Base-by-base conservation (phyloP, 2,113 vertebrate genomes). In the Syngnathus scovelli region DNA sequence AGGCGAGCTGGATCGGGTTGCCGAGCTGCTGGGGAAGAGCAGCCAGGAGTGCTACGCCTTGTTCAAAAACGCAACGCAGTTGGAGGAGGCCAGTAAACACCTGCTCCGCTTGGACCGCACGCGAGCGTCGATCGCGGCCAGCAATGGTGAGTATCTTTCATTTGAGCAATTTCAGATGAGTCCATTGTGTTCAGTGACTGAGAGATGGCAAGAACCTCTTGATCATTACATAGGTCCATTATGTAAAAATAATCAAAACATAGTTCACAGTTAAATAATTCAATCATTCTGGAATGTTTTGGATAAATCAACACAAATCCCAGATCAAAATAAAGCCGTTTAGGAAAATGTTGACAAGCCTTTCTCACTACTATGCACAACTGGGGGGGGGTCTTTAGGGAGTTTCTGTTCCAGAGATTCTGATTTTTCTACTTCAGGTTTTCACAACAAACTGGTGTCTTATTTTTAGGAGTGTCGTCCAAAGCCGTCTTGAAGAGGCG, bases 31-130 rank as follows among this genome's bases (percentile, higher is more conserved):
- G 19, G 78, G 66, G 62, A 61, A 33, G 36, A 77, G 51, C 67
- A 80, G 44, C n/a, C 59, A 85, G 69, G 87, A 87, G 19, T 82
- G 67, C 72, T 75, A 67, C 49, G 56, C 15, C 1, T 74, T 89
- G n/a, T 70, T 77, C 43, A 69, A 80, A 68, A 80, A 83, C 21
- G 41, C 84, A 54, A 67, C 64, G 4, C 64, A 75, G 52, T 67
- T 90, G 59, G 87, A 87, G 68, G 83, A 88, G 74, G 49, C 84
- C 23, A 83, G 89, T 71, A 83, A 80, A 67, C 71, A 83, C n/a
- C 72, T 89, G 56, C 71, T 89, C 18, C 82, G 80, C 41, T 73
- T 88, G 78, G 80, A 88, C 23, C 77, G 71, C n/a, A 76, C 72
- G 0, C 56, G 72, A 33, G 67, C 70, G 54, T 37, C 74, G 43